phyloP scores from a whole-genome alignment of 2,113 vertebrate genomes.

The Anguilla rostrata region DNA sequence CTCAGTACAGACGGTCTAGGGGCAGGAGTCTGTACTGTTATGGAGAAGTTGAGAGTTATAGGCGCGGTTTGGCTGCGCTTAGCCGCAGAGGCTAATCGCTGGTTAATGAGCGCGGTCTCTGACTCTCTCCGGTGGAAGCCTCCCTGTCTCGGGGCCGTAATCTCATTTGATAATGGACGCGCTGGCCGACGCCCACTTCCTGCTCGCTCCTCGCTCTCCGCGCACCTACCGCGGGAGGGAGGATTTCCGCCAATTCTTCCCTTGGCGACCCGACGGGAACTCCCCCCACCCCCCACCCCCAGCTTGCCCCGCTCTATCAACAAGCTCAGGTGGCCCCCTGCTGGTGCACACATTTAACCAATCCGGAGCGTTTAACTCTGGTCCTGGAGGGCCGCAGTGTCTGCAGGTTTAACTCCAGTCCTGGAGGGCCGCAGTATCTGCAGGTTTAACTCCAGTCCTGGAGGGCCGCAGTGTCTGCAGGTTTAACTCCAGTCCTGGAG shows the following conservation, averaged over 20 bases:
- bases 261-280: not conserved
- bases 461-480: too few species aligned
- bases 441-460: too few species aligned
- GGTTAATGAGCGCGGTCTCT: not conserved
- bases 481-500: too few species aligned
- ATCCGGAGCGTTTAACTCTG: too few species aligned
- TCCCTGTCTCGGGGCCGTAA: not conserved
- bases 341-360: not conserved
- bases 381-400: not conserved
- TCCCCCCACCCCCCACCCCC: not conserved
- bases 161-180: not conserved
- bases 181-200: not conserved
- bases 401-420: too few species aligned
- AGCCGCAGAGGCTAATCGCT: not conserved
- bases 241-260: not conserved
- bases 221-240: not conserved
- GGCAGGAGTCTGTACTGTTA: too few species aligned
- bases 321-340: not conserved
- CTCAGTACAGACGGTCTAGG: too few species aligned
- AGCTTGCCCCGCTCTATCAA: not conserved
- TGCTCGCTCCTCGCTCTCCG: not conserved
- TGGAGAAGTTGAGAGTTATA: not conserved
- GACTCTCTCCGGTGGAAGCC: not conserved
- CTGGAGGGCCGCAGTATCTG: too few species aligned
- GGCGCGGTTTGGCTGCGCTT: not conserved